A percentile compares a stretch with the other conserved stretches of the same genome.
phyloP scores from a whole-genome alignment of 2,797 vertebrate species.

The Anisognathus igniventris region DNA sequence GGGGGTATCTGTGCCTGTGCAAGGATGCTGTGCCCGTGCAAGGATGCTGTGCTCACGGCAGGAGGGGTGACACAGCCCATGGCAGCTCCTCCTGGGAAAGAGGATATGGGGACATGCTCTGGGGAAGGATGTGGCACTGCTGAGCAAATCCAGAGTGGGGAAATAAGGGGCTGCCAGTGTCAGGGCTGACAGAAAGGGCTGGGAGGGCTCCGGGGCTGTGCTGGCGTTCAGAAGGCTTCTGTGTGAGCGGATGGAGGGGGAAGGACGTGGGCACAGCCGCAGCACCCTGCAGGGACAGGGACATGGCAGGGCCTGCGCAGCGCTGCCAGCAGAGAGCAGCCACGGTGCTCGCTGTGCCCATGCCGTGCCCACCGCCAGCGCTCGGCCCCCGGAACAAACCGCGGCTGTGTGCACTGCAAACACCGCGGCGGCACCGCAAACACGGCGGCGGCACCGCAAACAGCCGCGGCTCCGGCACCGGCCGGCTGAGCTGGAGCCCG shows the following conservation, averaged over 20 bases:
- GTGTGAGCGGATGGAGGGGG: neutral
- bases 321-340: neutral
- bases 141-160: neutral
- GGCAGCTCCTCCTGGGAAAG: neutral
- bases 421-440: conserved; percentile 2
- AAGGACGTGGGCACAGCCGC: neutral
- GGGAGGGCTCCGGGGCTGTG: neutral
- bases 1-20: rapidly evolving
- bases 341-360: neutral
- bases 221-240: rapidly evolving
- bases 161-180: neutral
- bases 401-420: conserved; percentile 58
- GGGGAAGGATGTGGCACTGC: neutral
- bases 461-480: neutral
- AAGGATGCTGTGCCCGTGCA: too few species aligned
- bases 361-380: rapidly evolving
- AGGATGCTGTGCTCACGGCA: neutral
- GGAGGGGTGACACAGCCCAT: rapidly evolving
- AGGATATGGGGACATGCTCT: neutral
- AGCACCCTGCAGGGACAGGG: rapidly evolving
- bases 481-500: neutral
- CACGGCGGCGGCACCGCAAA: neutral
- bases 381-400: neutral
- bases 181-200: rapidly evolving
- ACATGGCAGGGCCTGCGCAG: rapidly evolving